Evolutionary conservation across 2,888 invertebrate species (phyloP), one percentile per base, ranked within the genome.

Genomic region (Heliconius cydno): DNA sequence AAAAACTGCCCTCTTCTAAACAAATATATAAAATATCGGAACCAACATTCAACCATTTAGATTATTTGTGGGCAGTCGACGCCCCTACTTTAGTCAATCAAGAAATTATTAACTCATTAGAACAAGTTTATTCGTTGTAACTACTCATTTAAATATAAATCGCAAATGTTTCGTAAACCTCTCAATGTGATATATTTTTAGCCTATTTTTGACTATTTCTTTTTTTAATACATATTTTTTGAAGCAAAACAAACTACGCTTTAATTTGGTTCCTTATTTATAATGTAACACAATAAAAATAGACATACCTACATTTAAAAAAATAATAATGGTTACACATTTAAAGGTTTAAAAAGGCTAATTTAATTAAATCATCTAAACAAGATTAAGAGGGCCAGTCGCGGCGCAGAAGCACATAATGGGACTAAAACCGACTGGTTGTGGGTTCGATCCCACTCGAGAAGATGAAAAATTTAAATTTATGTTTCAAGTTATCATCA

Each of bases 21-120:
- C 96, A 95, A 10, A 88, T 95, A 85, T 96, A 95, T 84, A 90
- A 95, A 84, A 95, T 97, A 0, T 94, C 96, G 0, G 94, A 95
- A 79, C 90, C 95, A 0, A 92, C 96, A 41, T 97, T 97, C 86
- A 97, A 97, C 87, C 97, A 97, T 86, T 90, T 97, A 57, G 97
- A 97, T 88, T 97, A 97, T 86, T 86, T 97, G 13, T 97, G 96
- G 95, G 97, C 96, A 9, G 93, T 92, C 30, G 96, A 97, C 83
- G 96, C 96, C 0, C 94, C 95, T 0, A 90, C 90, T 72, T 88
- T 97, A 41, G 90, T 97, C 0, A 97, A 97, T 85, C 83, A 95
- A 19, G 92, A 94, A 82, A 80, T 96, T 22, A 80, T 96, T 19
- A 87, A 90, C 19, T 89, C 89, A 28, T 83, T 94, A 77, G 74